These are phyloP conservation scores for Anarrhichthys ocellatus DNA, from an alignment of 2,113 vertebrate genomes.

Conservation along the genomic window DNA sequence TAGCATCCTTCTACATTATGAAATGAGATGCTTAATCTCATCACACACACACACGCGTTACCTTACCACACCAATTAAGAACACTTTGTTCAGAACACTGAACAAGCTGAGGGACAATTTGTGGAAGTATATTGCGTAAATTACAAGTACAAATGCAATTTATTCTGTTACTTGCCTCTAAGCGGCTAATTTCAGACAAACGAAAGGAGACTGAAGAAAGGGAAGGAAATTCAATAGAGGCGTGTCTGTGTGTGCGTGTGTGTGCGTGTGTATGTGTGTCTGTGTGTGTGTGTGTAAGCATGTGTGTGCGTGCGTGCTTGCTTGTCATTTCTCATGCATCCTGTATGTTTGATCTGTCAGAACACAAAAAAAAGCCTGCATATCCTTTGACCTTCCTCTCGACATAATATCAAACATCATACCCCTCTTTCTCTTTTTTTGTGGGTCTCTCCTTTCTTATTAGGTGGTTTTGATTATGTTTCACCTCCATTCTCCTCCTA, in stretches of 20 bases:
- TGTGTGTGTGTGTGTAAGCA: not conserved
- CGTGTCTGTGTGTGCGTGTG: not conserved
- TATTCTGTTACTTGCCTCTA: not conserved
- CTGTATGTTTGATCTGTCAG: slow-evolving; percentile 43
- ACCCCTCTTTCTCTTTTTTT: slow-evolving; percentile 10
- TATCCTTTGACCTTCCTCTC: slow-evolving; percentile 61
- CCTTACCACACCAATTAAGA: slow-evolving; percentile 28
- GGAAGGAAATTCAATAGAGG: not conserved
- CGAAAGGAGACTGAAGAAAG: not conserved
- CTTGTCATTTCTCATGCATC: slow-evolving; percentile 9
- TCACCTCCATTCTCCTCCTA: slow-evolving; percentile 36
- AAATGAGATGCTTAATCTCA: slow-evolving; percentile 37
- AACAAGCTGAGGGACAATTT: slow-evolving; percentile 45
- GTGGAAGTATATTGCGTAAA: slow-evolving; percentile 2
- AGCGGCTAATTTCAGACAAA: slow-evolving; percentile 25
- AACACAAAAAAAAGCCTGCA: slow-evolving; percentile 15
- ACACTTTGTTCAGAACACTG: slow-evolving; percentile 4
- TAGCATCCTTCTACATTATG: slow-evolving; percentile 25
- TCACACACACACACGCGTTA: slow-evolving; percentile 1
- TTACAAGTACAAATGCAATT: not conserved
- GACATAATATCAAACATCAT: slow-evolving; percentile 57
- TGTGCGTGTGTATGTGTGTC: not conserved
- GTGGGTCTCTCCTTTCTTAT: slow-evolving; percentile 22
- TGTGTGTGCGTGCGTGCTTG: not conserved
- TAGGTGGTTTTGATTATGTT: slow-evolving; percentile 61